These are phyloP conservation scores for Ameiurus melas DNA, from an alignment of 2,113 vertebrate species.

Conservation along the genomic window DNA sequence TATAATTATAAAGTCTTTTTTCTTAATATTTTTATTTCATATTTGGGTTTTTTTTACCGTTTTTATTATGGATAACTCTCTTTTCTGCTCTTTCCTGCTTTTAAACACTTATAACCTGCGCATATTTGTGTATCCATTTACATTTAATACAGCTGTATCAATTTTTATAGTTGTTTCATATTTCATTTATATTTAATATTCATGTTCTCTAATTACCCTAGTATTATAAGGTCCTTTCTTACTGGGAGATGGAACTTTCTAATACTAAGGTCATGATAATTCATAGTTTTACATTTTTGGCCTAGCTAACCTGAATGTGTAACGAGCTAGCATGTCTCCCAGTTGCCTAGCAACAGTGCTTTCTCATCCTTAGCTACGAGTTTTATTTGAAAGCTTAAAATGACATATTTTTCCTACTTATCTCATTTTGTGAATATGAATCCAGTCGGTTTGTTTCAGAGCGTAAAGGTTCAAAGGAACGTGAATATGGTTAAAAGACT, in stretches of 20 bases:
- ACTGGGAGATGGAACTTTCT: background rate
- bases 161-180: background rate
- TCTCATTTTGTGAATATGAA: background rate
- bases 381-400: background rate
- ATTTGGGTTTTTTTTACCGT: too few species aligned
- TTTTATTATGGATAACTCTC: too few species aligned
- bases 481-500: background rate
- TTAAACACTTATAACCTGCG: too few species aligned
- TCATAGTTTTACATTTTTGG: background rate
- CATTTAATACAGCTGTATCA: too few species aligned
- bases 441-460: background rate
- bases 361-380: background rate
- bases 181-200: background rate
- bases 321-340: background rate
- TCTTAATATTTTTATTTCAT: background rate
- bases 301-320: background rate
- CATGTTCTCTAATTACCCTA: background rate
- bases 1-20: background rate
- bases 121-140: too few species aligned
- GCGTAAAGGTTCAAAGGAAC: background rate
- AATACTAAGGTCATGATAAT: too few species aligned
- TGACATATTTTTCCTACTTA: background rate
- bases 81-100: too few species aligned
- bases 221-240: background rate
- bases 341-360: background rate